Evolutionary conservation across 2,113 vertebrate species (phyloP).

Genomic region (Euleptes europaea): DNA sequence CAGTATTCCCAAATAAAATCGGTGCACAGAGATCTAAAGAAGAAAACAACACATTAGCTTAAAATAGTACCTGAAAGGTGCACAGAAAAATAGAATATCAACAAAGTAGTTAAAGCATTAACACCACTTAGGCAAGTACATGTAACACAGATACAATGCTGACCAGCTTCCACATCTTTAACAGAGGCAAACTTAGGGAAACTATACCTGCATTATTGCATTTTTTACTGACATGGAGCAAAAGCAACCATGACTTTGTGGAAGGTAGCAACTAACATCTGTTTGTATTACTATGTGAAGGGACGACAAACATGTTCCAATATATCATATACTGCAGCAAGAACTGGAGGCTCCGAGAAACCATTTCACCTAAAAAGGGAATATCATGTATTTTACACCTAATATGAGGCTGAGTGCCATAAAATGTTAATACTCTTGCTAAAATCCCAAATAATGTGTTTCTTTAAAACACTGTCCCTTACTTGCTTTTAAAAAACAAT

Average conservation of each 20-base stretch:
- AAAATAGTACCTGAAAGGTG: constrained; percentile 72
- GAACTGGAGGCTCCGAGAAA: background rate
- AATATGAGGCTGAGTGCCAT: background rate
- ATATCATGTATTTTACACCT: constrained; percentile 1
- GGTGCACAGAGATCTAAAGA: constrained; percentile 98
- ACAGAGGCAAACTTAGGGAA: constrained; percentile 40
- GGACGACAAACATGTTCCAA: background rate
- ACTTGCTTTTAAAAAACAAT: background rate
- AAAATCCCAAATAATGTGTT: background rate
- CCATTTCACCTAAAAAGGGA: background rate
- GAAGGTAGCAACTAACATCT: background rate
- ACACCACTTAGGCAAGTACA: constrained; percentile 64
- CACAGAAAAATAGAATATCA: constrained; percentile 49
- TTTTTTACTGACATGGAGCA: constrained; percentile 7
- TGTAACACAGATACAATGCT: constrained; percentile 47
- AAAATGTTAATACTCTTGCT: background rate
- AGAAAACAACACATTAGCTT: constrained; percentile 97
- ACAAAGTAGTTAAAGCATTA: constrained; percentile 70
- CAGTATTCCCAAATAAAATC: constrained; percentile 97
- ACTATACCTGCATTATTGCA: constrained; percentile 33
- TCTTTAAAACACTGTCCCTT: background rate
- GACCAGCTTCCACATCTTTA: constrained; percentile 50
- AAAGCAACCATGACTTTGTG: constrained; percentile 15
- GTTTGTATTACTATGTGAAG: background rate
- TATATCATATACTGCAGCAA: constrained; percentile 3